Base-by-base conservation (phyloP, 2,888 invertebrate species). In the Cerceris ruficornis region DNA sequence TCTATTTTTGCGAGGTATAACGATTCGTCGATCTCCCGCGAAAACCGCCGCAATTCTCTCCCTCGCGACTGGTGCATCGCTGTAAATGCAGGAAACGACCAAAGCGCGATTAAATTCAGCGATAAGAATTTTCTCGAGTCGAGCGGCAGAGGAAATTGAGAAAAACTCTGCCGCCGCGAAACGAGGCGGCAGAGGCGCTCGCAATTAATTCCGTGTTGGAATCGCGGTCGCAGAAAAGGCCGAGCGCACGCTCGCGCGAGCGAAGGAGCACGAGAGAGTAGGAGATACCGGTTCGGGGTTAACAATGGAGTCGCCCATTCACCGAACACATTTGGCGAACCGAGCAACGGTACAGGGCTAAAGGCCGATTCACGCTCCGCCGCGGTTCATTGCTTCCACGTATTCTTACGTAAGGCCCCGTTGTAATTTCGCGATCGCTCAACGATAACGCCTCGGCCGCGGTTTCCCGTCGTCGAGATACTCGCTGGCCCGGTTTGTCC, bases 281-380 rank as follows among this genome's bases (percentile, higher is more conserved):
- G 50, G 58, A 43, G 64, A 73, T 77, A 80, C 68, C 74, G 83
- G 69, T 65, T 74, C 62, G 69, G 52, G 61, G 69, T 72, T 75
- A 73, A 84, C 84, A 79, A 84, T 84, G 69, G 77, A 73, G 65
- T 52, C 69, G 71, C 70, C 79, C 79, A 74, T 84, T 77, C 79
- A 69, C 71, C 77, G 73, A 15, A 67, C 68, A 28, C 69, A 57
- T 71, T 77, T 65, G 66, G 61, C 46, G 69, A 69, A 69, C 28
- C 70, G 76, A 65, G 69, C 76, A 80, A 80, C 83, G 75, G 83
- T 75, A 76, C 75, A 52, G 11, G 64, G 60, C 49, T 75, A 72
- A 76, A 66, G 60, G 58, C 62, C 43, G 72, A 72, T 66, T 72
- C 72, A 61, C 60, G 54, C 41, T 54, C 39, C 11, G 17, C 41